phyloP scores from a whole-genome alignment of 2,113 vertebrate species.

The Ancistrus triradiatus region DNA sequence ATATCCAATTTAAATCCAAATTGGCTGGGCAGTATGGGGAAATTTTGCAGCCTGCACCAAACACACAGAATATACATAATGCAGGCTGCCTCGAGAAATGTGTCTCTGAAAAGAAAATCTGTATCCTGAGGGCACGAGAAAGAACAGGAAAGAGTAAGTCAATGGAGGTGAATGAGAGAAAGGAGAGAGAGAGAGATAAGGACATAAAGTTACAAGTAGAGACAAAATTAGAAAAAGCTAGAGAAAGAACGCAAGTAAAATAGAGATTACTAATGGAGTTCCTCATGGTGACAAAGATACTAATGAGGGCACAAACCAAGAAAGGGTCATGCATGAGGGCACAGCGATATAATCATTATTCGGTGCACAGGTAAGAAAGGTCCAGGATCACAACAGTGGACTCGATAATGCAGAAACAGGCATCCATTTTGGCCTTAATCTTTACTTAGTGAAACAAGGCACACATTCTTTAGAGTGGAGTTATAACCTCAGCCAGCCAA shows the following conservation, averaged over 20 bases:
- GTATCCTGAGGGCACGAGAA: conserved; percentile 36
- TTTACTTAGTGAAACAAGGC: conserved; percentile 11
- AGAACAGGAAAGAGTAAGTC: too few relatives aligned
- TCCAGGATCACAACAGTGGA: conserved; percentile 49
- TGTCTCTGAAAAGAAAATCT: conserved; percentile 19
- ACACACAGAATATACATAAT: conserved; percentile 28
- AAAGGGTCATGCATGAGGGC: conserved; percentile 53
- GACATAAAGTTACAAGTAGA: conserved; percentile 24
- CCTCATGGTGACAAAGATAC: conserved; percentile 46
- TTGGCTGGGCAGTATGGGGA: conserved; percentile 13
- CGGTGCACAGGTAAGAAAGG: conserved; percentile 52
- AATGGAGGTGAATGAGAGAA: neutral
- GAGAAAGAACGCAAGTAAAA: neutral
- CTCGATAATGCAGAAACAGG: conserved; percentile 50
- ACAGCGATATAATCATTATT: conserved; percentile 54
- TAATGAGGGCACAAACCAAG: conserved; percentile 61
- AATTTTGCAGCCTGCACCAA: conserved; percentile 39
- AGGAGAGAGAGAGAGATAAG: conserved; percentile 34
- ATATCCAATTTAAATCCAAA: conserved; percentile 58
- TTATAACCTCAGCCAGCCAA: neutral
- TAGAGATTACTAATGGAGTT: conserved; percentile 56
- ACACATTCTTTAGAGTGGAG: conserved; percentile 31
- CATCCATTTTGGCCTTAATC: conserved; percentile 19
- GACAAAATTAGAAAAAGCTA: neutral
- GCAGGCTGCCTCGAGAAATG: conserved; percentile 37